Base-by-base conservation (phyloP, 2,888 invertebrate species). In the Lordiphosa fenestrarum region DNA sequence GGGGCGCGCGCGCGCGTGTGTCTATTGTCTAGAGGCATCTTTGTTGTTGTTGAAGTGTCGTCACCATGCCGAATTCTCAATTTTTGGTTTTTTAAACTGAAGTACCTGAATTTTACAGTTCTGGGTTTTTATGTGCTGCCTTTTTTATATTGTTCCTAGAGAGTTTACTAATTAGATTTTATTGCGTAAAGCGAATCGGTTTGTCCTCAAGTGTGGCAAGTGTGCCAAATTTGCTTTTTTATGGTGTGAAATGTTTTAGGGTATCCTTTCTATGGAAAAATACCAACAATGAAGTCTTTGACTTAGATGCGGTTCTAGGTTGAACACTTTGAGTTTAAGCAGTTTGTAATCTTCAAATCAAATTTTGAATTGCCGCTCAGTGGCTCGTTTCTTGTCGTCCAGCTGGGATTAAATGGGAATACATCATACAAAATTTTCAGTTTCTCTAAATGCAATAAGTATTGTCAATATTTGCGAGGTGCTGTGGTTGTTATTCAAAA, bases 101-200 rank as follows among this genome's bases (percentile, higher is more conserved):
- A 72, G 71, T 82, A 85, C 80, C 84, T 84, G 75, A 82, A 58
- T 76, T 60, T 55, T 23, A 49, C 50, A 60, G 40, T 50, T 51
- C 57, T 51, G 19, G 19, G 53, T 59, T 53, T 58, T 21, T 51
- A 10, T 6, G 5, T 25, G 19, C 15, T 15, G 15, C 15, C 1
- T 42, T 64, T 39, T 40, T 58, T 55, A 21, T 35, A 9, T 41
- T 49, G 37, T 61, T 60, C 52, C 41, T 38, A 38, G 15, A 33
- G 55, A 66, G 58, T 67, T 61, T 72, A 66, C 81, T 82, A 82
- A 82, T 82, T 82, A 76, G 64, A 65, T 83, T 82, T 82, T 82
- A 82, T 82, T 82, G 74, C 76, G 80, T 83, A 58, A 7, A 57
- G 25, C 81, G 66, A 82, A 82, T 82, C 60, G 76, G 47, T 51